Evolutionary conservation across 1,140 invertebrate genomes (phyloP).

Genomic region (Anagrus nilaparvatae): DNA sequence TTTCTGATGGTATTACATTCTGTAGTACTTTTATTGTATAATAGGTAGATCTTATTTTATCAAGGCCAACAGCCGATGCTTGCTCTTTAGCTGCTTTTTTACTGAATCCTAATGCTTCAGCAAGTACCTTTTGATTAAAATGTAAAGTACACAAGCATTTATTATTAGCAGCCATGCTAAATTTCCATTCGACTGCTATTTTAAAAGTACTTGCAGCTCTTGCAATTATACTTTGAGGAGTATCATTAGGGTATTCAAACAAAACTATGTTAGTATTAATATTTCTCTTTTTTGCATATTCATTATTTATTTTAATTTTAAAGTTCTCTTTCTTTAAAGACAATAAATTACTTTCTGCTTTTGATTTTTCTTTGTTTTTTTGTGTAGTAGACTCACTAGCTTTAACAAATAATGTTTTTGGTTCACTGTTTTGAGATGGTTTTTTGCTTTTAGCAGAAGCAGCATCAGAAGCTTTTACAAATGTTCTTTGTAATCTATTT

Average conservation of each 20-base stretch:
- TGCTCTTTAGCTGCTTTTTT: slow-evolving; percentile 38
- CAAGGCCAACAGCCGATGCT: slow-evolving; percentile 35
- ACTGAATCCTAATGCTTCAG: slow-evolving; percentile 22
- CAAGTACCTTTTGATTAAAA: slow-evolving; percentile 33
- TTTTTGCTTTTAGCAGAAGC: slow-evolving; percentile 63
- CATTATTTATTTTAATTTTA: neutral
- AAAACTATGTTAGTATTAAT: slow-evolving; percentile 30
- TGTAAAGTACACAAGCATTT: slow-evolving; percentile 25
- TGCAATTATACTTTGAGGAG: slow-evolving; percentile 23
- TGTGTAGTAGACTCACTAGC: no score
- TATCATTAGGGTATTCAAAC: slow-evolving; percentile 26
- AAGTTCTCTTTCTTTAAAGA: neutral
- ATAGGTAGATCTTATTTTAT: slow-evolving; percentile 37
- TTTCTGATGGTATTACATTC: slow-evolving; percentile 13
- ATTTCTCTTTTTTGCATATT: neutral
- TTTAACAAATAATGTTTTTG: no score
- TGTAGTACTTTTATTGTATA: slow-evolving; percentile 44
- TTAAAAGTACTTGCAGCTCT: slow-evolving; percentile 21
- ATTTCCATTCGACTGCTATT: slow-evolving; percentile 27
- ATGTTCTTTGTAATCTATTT: slow-evolving; percentile 60
- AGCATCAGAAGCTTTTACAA: slow-evolving; percentile 67
- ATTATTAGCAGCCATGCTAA: slow-evolving; percentile 18
- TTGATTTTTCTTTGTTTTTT: slow-evolving; percentile 20
- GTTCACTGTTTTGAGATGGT: no score
- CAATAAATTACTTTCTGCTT: slow-evolving; percentile 2